Evolutionary conservation across 2,888 invertebrate species (phyloP).

Genomic region (Drosophila koepferae): DNA sequence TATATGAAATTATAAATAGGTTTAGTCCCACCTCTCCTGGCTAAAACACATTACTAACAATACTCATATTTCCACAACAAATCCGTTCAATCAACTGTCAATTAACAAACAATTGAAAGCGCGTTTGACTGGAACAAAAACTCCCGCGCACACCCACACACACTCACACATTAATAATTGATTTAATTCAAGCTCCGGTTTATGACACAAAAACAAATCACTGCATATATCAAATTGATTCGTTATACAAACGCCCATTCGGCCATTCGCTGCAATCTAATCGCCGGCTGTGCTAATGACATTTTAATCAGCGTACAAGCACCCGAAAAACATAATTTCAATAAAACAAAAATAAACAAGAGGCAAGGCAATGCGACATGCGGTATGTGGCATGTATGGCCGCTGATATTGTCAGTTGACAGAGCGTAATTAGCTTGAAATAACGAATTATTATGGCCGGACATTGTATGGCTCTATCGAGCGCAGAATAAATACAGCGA

Average conservation of each 20-base stretch:
- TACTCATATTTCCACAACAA: conserved; percentile 14
- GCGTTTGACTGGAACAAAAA: conserved; percentile 23
- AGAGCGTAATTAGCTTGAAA: conserved; percentile 57
- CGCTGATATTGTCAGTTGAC: conserved; percentile 51
- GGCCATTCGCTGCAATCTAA: conserved; percentile 5
- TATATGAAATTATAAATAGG: neutral
- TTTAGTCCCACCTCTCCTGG: neutral
- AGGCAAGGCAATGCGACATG: conserved; percentile 4
- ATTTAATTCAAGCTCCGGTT: conserved; percentile 52
- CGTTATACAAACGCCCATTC: conserved; percentile 42
- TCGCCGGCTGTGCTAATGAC: conserved; percentile 49
- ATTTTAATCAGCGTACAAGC: conserved; percentile 55
- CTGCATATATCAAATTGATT: conserved; percentile 55
- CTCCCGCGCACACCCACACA: conserved; percentile 1
- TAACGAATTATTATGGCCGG: conserved; percentile 47
- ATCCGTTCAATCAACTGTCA: conserved; percentile 51
- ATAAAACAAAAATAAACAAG: conserved; percentile 53
- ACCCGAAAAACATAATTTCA: conserved; percentile 49
- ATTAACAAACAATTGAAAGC: conserved; percentile 55
- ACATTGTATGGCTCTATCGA: conserved; percentile 25
- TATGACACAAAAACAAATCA: conserved; percentile 59
- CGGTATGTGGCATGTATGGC: conserved; percentile 22
- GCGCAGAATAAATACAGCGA: conserved; percentile 12
- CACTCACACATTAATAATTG: conserved; percentile 43
- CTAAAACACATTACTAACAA: neutral